Conservation (phyloP, 64 coral and sea anemone genomes). For the Hydrozoanthus tunicans region DNA sequence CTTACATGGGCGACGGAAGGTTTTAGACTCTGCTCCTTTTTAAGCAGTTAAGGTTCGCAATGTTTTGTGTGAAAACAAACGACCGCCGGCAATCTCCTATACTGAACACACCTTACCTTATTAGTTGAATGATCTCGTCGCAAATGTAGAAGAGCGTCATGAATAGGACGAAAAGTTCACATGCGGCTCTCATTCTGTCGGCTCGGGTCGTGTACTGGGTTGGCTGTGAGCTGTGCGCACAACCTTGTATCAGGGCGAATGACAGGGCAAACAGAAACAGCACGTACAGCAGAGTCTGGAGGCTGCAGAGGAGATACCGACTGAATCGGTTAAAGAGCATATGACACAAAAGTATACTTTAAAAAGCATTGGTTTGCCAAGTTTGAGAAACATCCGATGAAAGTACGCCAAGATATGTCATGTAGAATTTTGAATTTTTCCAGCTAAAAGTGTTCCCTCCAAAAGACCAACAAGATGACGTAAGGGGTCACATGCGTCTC, state of each 20-base stretch:
- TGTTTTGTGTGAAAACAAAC: too few relatives aligned
- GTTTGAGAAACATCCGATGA: too few relatives aligned
- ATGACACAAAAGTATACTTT: neutral
- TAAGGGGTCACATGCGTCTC: too few relatives aligned
- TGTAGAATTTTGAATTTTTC: too few relatives aligned
- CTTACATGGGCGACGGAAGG: too few relatives aligned
- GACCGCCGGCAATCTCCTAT: neutral
- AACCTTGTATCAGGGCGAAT: slow-evolving; percentile 7
- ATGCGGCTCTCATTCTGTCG: slow-evolving; percentile 20
- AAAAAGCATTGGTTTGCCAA: too few relatives aligned
- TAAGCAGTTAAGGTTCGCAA: too few relatives aligned
- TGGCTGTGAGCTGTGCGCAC: neutral
- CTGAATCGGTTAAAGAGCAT: neutral
- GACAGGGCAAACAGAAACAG: slow-evolving; percentile 25
- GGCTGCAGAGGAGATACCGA: neutral
- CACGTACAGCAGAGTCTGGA: slow-evolving; percentile 23
- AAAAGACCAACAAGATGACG: too few relatives aligned
- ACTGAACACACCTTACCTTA: slow-evolving; percentile 7
- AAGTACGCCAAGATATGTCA: too few relatives aligned
- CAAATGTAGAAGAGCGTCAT: slow-evolving; percentile 46
- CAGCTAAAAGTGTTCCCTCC: too few relatives aligned
- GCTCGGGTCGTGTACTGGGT: slow-evolving; percentile 10
- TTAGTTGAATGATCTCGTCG: slow-evolving; percentile 28
- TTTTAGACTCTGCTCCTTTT: too few relatives aligned
- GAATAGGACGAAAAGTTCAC: slow-evolving; percentile 40